A percentile compares a stretch with the other conserved stretches of the same genome.
These are phyloP conservation scores for Isoperla grammatica DNA, from an alignment of 2,888 invertebrate species.

Conservation along the genomic window DNA sequence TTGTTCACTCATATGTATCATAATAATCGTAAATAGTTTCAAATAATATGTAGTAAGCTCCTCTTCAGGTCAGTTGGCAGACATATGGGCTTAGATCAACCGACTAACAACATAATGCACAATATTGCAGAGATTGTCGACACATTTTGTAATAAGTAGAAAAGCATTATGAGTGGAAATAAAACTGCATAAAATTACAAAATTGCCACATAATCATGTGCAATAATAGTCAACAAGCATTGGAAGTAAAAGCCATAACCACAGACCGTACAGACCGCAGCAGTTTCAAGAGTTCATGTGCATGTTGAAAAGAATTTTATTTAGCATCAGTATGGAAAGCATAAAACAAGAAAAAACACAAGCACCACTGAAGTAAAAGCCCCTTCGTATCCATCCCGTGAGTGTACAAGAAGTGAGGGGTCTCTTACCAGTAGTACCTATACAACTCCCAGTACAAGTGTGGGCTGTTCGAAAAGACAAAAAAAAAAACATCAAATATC, in stretches of 20 bases:
- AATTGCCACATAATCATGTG: slow-evolving; percentile 36
- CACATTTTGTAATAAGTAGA: too few relatives aligned
- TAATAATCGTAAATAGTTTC: too few relatives aligned
- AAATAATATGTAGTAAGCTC: too few relatives aligned
- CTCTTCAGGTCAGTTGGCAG: too few relatives aligned
- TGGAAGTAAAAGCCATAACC: not conserved
- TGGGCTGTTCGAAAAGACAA: slow-evolving; percentile 44
- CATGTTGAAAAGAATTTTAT: too few relatives aligned
- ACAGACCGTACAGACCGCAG: too few relatives aligned
- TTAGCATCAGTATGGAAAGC: slow-evolving; percentile 9
- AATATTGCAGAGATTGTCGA: too few relatives aligned
- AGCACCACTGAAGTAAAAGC: slow-evolving; percentile 30
- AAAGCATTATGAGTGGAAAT: too few relatives aligned
- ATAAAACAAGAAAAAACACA: slow-evolving; percentile 21
- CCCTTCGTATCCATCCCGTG: slow-evolving; percentile 22
- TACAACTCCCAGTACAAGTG: slow-evolving; percentile 48
- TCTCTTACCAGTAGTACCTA: slow-evolving; percentile 49
- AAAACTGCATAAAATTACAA: slow-evolving; percentile 19
- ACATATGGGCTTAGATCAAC: too few relatives aligned
- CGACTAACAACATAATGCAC: too few relatives aligned
- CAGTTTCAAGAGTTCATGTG: not conserved
- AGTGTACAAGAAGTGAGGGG: slow-evolving; percentile 36
- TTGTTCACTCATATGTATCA: too few relatives aligned
- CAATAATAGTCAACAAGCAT: slow-evolving; percentile 28
- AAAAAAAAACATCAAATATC: slow-evolving; percentile 32